Conservation (phyloP, 2,113 vertebrate species). For the Piaya cayana region DNA sequence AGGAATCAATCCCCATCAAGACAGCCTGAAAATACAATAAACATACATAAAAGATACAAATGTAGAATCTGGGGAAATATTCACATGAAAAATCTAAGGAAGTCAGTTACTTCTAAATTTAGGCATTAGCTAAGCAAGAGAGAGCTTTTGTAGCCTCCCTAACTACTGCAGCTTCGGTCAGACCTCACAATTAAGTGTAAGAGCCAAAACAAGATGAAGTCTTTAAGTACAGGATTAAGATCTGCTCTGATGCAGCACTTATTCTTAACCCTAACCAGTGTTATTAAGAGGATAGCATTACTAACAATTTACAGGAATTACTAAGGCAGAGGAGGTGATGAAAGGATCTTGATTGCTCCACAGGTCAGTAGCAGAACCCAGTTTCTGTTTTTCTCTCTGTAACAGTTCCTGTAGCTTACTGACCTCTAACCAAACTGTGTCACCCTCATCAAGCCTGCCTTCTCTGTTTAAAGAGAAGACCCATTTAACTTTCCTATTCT, state of each 20-base stretch:
- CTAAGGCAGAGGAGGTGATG: slow-evolving; percentile 30
- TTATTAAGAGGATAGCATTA: slow-evolving; percentile 53
- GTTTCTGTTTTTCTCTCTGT: slow-evolving; percentile 38
- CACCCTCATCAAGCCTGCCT: neutral
- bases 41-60: neutral
- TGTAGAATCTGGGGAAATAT: neutral
- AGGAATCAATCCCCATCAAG: neutral
- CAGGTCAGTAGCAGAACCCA: slow-evolving; percentile 34
- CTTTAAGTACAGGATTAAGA: slow-evolving; percentile 40
- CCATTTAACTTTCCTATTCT: neutral
- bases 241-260: slow-evolving; percentile 20
- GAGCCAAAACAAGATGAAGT: slow-evolving; percentile 20
- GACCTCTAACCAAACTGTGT: neutral
- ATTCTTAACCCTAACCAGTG: slow-evolving; percentile 31
- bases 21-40: neutral
- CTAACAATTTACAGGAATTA: slow-evolving; percentile 46
- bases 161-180: neutral
- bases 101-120: neutral
- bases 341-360: slow-evolving; percentile 15
- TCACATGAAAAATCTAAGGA: neutral
- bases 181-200: neutral
- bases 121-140: neutral
- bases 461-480: neutral
- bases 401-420: slow-evolving; percentile 35
- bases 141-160: neutral